A percentile compares a stretch with the other conserved stretches of the same genome.
Evolutionary conservation across 2,797 vertebrate genomes (phyloP).

Genomic region (Mastacembelus armatus): DNA sequence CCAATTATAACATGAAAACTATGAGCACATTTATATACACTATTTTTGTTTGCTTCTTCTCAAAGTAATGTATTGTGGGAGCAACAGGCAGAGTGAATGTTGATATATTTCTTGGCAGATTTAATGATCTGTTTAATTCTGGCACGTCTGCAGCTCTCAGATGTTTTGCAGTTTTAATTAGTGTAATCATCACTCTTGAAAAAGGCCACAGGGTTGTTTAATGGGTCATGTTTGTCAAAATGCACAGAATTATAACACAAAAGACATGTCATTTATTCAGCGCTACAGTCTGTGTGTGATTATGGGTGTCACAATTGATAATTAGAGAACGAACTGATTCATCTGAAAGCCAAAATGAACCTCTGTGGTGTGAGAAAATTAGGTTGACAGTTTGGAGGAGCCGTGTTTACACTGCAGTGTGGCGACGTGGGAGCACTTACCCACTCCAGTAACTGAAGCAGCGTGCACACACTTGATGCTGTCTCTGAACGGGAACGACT

Average conservation of each 20-base stretch:
- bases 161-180: conserved; percentile 86
- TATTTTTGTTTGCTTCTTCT: conserved; percentile 32
- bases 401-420: conserved; percentile 63
- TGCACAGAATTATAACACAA: conserved; percentile 83
- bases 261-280: conserved; percentile 81
- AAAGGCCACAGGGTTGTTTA: conserved; percentile 83
- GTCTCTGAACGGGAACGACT: conserved; percentile 23
- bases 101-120: conserved; percentile 79
- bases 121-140: conserved; percentile 85
- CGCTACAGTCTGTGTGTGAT: conserved; percentile 77
- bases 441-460: conserved; percentile 40
- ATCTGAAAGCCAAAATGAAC: conserved; percentile 80
- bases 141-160: conserved; percentile 72
- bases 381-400: conserved; percentile 77
- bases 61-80: conserved; percentile 41
- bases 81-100: conserved; percentile 71
- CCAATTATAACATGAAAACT: conserved; percentile 3
- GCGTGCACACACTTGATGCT: conserved; percentile 27
- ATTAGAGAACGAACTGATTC: conserved; percentile 79
- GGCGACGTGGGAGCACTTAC: conserved; percentile 47
- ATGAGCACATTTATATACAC: conserved; percentile 11
- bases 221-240: conserved; percentile 86
- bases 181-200: conserved; percentile 82
- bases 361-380: conserved; percentile 73
- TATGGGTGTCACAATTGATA: conserved; percentile 83